Evolutionary conservation across 2,797 vertebrate genomes (phyloP), one percentile per base, ranked within the genome.

Genomic region (Malacoctenus gilli): DNA sequence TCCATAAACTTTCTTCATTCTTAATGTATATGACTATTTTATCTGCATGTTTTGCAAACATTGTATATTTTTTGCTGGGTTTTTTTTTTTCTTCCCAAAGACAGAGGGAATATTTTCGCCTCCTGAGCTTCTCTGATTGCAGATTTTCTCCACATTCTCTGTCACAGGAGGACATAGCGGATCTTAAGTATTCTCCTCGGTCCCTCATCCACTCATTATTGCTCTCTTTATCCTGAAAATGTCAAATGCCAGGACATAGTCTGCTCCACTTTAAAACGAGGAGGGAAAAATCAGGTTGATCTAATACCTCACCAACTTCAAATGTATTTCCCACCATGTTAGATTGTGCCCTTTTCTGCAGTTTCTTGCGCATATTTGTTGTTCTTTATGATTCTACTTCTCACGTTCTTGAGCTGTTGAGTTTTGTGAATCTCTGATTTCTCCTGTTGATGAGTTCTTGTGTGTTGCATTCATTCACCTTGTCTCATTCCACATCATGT

Each of bases 201-300:
- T 48, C 58, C 15, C 59, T 68, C 55, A 54, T 70, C 36, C 3
- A 10, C 18, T 47, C 30, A 49, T 73, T 56, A 71, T 42, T 47
- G 2, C 36, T 54, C 25, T 41, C 58, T 40, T 63, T 55, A 71
- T 61, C 31, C 36, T 70, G 28, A 49, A 69, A 70, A 81, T 67
- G 67, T 77, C 58, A 56, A 23, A 67, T 57, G 64, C 23, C 62
- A 37, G 12, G 2, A 39, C 38, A 34, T 30, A 51, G 18, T 44
- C 53, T 39, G 62, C 34, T 61, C 56, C 37, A 18, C 32, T 68
- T 71, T 75, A 39, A 70, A 16, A 22, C 9, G 30, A 21, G 48
- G 16, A 40, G 13, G 43, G 18, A 3, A 38, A 20, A 0, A 48
- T 48, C 9, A 8, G 28, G 43, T 48, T 21, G 39, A 48, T 40